A percentile compares a stretch with the other conserved stretches of the same genome.
Evolutionary conservation across 2,113 vertebrate species (phyloP).

Genomic region (Spheniscus mendiculus): DNA sequence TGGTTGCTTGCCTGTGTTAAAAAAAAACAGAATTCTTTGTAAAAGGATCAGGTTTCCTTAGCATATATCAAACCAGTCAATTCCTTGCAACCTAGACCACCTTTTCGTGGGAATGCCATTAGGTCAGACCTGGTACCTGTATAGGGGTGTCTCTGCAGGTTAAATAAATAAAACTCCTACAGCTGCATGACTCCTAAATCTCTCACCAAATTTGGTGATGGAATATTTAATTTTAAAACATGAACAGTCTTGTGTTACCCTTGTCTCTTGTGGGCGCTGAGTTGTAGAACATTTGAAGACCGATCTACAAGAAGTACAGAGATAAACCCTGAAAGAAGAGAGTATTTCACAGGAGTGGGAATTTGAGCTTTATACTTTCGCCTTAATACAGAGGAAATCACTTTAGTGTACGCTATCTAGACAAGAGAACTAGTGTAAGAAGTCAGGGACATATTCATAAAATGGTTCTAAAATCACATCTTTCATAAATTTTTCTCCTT

Average conservation of each 20-base stretch:
- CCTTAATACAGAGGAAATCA: not conserved
- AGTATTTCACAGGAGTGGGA: not conserved
- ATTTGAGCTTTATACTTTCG: not conserved
- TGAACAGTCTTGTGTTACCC: not conserved
- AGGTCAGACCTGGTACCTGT: not conserved
- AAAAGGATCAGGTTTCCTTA: not conserved
- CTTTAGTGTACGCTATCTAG: fast-evolving
- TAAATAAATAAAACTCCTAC: not conserved
- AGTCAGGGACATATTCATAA: not conserved
- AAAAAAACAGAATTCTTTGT: not conserved
- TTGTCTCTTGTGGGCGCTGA: not conserved
- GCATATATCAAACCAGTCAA: not conserved
- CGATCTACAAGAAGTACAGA: not conserved
- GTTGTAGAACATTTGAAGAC: not conserved
- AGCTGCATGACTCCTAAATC: not conserved
- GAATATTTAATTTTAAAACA: not conserved
- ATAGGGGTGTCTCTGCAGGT: not conserved
- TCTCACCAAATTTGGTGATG: not conserved
- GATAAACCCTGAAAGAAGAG: not conserved
- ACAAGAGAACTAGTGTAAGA: not conserved
- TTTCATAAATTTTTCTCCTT: not conserved
- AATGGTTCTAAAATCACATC: not conserved
- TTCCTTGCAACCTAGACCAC: not conserved
- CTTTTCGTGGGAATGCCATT: not conserved
- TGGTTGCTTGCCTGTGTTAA: not conserved